phyloP scores from a whole-genome alignment of 2,797 vertebrate species.

The Sciurus carolinensis region DNA sequence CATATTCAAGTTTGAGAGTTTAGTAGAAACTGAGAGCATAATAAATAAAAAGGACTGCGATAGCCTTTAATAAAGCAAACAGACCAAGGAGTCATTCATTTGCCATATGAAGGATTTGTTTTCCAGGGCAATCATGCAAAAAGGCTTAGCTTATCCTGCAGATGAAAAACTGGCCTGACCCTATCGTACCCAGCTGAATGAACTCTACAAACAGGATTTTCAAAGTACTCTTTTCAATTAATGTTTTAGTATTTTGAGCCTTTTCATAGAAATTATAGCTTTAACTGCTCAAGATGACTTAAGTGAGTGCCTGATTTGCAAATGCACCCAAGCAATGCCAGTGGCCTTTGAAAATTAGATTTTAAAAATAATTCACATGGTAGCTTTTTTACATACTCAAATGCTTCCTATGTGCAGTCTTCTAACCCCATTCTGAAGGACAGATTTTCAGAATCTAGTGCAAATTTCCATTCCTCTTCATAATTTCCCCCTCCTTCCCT shows the following conservation, averaged over 20 bases:
- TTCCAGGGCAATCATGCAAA: constrained; percentile 83
- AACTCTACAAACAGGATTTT: constrained; percentile 79
- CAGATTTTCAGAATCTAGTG: constrained; percentile 58
- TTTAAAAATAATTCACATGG: constrained; percentile 76
- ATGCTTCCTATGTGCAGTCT: constrained; percentile 42
- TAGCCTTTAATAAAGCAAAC: constrained; percentile 84
- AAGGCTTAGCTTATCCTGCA: constrained; percentile 72
- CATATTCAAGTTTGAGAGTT: constrained; percentile 78
- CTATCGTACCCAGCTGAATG: constrained; percentile 61
- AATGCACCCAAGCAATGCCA: constrained; percentile 73
- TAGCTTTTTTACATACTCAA: constrained; percentile 71
- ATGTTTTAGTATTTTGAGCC: constrained; percentile 78
- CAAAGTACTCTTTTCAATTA: constrained; percentile 75
- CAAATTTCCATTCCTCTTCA: constrained; percentile 36
- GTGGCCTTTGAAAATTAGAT: constrained; percentile 81
- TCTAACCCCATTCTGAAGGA: constrained; percentile 64
- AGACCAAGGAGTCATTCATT: constrained; percentile 84
- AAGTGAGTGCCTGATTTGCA: constrained; percentile 78
- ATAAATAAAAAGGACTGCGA: constrained; percentile 80
- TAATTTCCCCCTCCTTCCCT: not conserved
- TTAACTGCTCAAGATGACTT: constrained; percentile 72
- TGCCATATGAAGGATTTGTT: constrained; percentile 82
- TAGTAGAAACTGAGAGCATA: constrained; percentile 76
- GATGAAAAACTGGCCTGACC: constrained; percentile 66
- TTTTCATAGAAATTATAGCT: constrained; percentile 70